These are phyloP conservation scores for Lepilemur septentrionalis DNA, from an alignment of 2,797 vertebrate genomes.

Conservation along the genomic window DNA sequence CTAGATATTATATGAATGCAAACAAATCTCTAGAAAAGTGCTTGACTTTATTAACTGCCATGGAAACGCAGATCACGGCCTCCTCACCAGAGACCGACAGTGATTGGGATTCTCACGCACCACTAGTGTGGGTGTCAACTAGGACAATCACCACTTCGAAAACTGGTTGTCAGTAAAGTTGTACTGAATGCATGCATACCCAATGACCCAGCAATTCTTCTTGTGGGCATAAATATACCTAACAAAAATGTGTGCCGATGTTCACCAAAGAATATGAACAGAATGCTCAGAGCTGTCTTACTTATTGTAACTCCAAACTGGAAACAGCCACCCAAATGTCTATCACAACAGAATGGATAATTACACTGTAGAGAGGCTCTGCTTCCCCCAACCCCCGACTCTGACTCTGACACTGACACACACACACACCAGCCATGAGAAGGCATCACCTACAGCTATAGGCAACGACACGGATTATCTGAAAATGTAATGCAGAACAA, in stretches of 20 bases:
- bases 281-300: not conserved
- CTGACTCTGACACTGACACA: not conserved
- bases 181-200: not conserved
- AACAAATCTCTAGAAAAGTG: not conserved
- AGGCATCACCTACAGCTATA: not conserved
- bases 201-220: not conserved
- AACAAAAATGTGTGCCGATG: not conserved
- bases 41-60: not conserved
- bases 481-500: not conserved
- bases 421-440: not conserved
- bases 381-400: too few relatives aligned
- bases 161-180: not conserved
- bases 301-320: not conserved
- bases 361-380: not conserved
- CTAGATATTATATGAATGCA: not conserved
- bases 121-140: too few relatives aligned
- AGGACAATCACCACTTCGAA: not conserved
- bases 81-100: not conserved
- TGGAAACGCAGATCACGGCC: not conserved
- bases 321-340: not conserved
- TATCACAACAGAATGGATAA: not conserved
- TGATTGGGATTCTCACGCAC: fast-evolving
- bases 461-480: not conserved
- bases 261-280: not conserved
- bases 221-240: not conserved